Conservation (phyloP, 1,140 invertebrate genomes). For the Metopolophium dirhodum region DNA sequence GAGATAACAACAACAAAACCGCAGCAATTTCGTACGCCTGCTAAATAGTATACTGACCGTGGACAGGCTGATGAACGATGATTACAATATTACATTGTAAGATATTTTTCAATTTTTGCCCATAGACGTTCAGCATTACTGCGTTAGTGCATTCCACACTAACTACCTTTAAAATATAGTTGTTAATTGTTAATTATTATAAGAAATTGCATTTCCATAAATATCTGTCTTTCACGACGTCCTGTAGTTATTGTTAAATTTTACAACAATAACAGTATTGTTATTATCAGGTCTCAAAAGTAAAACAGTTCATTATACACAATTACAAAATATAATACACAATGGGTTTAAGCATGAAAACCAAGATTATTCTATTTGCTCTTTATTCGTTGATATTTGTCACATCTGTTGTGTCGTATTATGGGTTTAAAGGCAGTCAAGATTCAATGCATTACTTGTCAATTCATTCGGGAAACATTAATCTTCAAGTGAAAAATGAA, state of each 20-base stretch:
- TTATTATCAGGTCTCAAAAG: background rate
- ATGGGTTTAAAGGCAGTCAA: constrained; percentile 1
- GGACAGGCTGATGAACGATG: no score
- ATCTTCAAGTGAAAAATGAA: constrained; percentile 49
- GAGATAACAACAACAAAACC: background rate
- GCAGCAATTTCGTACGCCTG: no score
- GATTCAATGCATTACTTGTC: background rate
- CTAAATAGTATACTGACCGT: no score
- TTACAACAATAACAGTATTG: background rate
- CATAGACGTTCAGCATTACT: no score
- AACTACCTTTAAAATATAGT: no score
- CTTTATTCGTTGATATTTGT: constrained; percentile 28
- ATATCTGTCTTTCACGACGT: no score
- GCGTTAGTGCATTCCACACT: no score
- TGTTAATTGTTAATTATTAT: no score
- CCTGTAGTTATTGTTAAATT: background rate
- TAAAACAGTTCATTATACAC: background rate
- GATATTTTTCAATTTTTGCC: no score
- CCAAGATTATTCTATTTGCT: background rate
- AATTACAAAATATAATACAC: background rate
- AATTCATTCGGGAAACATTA: constrained; percentile 41
- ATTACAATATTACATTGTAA: no score
- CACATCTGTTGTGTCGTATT: constrained; percentile 22
- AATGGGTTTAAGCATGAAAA: constrained; percentile 2
- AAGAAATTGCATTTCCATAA: no score